phyloP scores from a whole-genome alignment of 2,797 vertebrate genomes.

The Sebastes reedi region DNA sequence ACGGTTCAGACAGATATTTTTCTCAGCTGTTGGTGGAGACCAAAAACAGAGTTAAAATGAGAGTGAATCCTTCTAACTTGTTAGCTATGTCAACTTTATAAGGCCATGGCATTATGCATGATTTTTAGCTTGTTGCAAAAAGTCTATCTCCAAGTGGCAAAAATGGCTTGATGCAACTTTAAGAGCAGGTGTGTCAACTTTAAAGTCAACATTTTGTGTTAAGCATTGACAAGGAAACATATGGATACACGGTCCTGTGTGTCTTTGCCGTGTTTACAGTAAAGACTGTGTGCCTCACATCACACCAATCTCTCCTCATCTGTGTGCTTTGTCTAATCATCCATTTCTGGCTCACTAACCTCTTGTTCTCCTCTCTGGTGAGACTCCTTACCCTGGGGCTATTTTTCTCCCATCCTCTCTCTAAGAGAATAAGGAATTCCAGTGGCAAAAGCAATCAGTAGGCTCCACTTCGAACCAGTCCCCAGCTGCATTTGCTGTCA shows the following conservation, averaged over 20 bases:
- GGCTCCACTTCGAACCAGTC: slow-evolving; percentile 63
- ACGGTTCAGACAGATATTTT: no score
- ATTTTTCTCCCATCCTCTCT: slow-evolving; percentile 76
- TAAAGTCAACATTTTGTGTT: neutral
- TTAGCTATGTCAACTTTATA: neutral
- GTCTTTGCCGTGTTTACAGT: neutral
- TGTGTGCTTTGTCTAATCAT: slow-evolving; percentile 65
- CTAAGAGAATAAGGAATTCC: slow-evolving; percentile 82
- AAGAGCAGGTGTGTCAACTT: neutral
- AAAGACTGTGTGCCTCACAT: neutral
- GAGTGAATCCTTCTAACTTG: neutral
- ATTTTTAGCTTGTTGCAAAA: neutral
- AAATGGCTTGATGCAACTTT: neutral
- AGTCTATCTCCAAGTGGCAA: neutral
- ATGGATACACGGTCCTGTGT: neutral
- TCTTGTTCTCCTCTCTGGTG: slow-evolving; percentile 74
- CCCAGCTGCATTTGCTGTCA: slow-evolving; percentile 76
- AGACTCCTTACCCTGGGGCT: slow-evolving; percentile 76
- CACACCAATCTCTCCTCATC: slow-evolving; percentile 47
- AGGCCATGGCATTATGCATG: neutral
- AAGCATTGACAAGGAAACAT: neutral
- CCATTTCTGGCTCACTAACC: slow-evolving; percentile 61
- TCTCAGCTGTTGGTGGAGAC: no score
- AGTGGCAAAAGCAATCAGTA: slow-evolving; percentile 80
- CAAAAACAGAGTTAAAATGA: no score